These are phyloP conservation scores for Napeogenes sylphis DNA, from an alignment of 2,888 invertebrate species.

Conservation along the genomic window DNA sequence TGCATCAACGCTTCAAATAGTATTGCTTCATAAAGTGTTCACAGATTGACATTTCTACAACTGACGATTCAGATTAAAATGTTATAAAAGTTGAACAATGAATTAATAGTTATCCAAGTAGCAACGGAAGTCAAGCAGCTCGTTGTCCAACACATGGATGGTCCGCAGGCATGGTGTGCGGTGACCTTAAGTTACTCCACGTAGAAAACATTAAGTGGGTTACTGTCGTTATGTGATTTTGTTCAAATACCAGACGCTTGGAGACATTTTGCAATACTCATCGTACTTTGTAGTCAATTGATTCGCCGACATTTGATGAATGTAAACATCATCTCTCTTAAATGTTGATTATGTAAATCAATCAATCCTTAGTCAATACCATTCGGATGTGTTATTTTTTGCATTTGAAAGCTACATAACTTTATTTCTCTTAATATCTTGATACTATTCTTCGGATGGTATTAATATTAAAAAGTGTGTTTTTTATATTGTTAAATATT, in stretches of 20 bases:
- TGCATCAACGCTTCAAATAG: background rate
- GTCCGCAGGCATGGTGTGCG: background rate
- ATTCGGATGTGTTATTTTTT: no score
- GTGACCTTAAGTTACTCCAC: slow-evolving; percentile 3
- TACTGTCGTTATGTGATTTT: background rate
- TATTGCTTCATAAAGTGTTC: slow-evolving; percentile 1
- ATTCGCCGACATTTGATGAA: no score
- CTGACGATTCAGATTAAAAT: background rate
- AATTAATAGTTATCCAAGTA: background rate
- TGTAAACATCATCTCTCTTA: no score
- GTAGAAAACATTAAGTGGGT: background rate
- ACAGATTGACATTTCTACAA: background rate
- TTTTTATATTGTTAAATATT: no score
- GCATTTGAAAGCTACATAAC: no score
- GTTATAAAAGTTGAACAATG: background rate
- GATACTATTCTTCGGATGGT: no score
- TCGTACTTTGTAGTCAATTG: background rate
- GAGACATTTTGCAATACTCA: slow-evolving; percentile 3
- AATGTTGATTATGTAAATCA: no score
- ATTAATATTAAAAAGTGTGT: no score
- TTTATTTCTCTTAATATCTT: no score
- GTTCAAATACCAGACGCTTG: background rate
- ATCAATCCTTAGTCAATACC: no score
- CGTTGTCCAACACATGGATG: background rate
- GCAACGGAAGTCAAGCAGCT: background rate